Evolutionary conservation across 2,113 vertebrate species (phyloP).

Genomic region (Tenrec ecaudatus): DNA sequence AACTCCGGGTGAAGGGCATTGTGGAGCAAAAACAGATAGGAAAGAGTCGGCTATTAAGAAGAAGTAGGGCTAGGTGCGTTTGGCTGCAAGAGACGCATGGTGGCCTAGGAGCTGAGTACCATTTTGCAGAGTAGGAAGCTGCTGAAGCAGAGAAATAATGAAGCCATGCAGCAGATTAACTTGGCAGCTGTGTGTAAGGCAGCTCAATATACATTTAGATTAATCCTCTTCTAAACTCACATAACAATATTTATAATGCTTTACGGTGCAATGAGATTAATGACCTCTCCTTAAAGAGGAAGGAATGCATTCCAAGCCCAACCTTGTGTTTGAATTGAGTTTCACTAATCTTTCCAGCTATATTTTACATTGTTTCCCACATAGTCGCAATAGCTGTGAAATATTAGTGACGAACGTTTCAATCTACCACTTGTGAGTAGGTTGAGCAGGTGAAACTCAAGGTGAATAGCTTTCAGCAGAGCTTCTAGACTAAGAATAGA

Average conservation of each 20-base stretch:
- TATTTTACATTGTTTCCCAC: no score
- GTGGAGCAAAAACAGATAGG: not conserved
- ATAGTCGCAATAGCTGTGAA: not conserved
- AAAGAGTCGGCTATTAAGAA: not conserved
- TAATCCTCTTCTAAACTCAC: not conserved
- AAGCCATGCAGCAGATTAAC: not conserved
- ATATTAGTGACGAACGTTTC: not conserved
- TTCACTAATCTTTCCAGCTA: not conserved
- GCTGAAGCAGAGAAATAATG: not conserved
- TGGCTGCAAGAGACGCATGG: not conserved
- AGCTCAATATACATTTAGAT: not conserved
- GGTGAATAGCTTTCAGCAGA: no score
- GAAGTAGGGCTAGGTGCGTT: not conserved
- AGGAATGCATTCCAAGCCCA: not conserved
- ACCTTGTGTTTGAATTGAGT: not conserved
- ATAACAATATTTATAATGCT: not conserved
- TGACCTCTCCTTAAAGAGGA: not conserved
- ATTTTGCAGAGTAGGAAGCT: not conserved
- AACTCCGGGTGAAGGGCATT: not conserved
- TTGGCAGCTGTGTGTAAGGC: not conserved
- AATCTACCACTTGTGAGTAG: no score
- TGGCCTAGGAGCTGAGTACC: not conserved
- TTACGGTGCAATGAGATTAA: not conserved
- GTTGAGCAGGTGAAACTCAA: no score
- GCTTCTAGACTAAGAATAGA: no score